These are phyloP conservation scores for Iselma pallidipennis DNA, from an alignment of 2,888 invertebrate genomes.

Conservation along the genomic window DNA sequence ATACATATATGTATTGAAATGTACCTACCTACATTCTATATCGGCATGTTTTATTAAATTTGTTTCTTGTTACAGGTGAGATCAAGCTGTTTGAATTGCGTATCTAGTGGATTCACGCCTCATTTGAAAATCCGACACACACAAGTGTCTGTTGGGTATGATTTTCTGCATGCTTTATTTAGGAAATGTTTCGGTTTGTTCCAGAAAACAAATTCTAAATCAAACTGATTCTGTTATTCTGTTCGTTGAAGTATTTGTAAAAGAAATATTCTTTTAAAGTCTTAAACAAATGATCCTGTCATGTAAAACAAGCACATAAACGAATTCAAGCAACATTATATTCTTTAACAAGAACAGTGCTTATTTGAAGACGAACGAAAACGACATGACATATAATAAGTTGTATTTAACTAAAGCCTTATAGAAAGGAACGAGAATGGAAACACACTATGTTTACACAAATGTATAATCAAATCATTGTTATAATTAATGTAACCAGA, in stretches of 20 bases:
- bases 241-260: too few species aligned
- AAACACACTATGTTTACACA: conserved; percentile 23
- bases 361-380: conserved; percentile 10
- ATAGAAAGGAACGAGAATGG: conserved; percentile 16
- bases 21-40: conserved; percentile 18
- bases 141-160: conserved; percentile 22
- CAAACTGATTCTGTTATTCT: background rate
- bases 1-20: background rate
- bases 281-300: conserved; percentile 1
- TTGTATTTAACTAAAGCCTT: conserved; percentile 26
- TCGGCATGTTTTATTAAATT: conserved; percentile 41
- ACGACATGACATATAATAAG: conserved; percentile 22
- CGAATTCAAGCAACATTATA: conserved; percentile 25
- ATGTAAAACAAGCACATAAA: conserved; percentile 10
- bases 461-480: conserved; percentile 29
- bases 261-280: too few species aligned
- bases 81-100: conserved; percentile 37
- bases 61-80: conserved; percentile 40
- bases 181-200: background rate
- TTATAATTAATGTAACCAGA: conserved; percentile 31
- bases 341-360: conserved; percentile 16
- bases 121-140: conserved; percentile 34
- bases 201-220: background rate
- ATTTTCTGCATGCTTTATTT: conserved; percentile 12
- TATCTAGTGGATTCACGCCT: conserved; percentile 30